These are phyloP conservation scores for Triplophysa yarkandensis DNA, from an alignment of 2,797 vertebrate genomes.

Conservation along the genomic window DNA sequence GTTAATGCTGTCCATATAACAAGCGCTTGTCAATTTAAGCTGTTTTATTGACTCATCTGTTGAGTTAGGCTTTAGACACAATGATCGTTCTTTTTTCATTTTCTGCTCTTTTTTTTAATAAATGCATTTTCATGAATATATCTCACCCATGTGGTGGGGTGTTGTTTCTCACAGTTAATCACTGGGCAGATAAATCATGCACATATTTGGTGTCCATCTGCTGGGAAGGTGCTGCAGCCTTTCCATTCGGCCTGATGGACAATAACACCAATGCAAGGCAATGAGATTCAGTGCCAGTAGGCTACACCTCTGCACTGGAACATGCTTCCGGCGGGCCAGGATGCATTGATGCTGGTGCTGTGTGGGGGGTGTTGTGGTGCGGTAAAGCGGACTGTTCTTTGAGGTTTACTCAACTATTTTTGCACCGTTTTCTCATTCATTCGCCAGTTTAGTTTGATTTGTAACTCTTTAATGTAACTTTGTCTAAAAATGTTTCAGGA, in stretches of 20 bases:
- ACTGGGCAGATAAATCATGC: constrained; percentile 78
- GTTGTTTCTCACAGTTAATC: constrained; percentile 80
- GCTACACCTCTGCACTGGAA: constrained; percentile 59
- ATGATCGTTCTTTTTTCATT: constrained; percentile 60
- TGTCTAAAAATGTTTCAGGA: neutral
- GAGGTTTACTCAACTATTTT: constrained; percentile 33
- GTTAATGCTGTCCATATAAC: constrained; percentile 73
- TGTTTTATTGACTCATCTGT: constrained; percentile 79
- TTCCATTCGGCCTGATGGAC: constrained; percentile 71
- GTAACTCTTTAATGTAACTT: neutral
- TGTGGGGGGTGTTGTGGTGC: constrained; percentile 29
- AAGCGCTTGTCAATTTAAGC: constrained; percentile 76
- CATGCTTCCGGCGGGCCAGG: constrained; percentile 47
- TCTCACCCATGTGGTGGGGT: constrained; percentile 73
- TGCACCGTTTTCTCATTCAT: constrained; percentile 5
- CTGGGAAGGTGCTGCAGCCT: constrained; percentile 74
- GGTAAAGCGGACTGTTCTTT: constrained; percentile 54
- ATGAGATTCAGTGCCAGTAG: constrained; percentile 65
- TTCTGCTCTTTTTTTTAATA: constrained; percentile 65
- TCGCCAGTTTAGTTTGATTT: neutral
- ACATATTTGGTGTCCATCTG: constrained; percentile 82
- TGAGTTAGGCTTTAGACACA: constrained; percentile 71
- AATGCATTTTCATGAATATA: constrained; percentile 82
- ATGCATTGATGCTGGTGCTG: constrained; percentile 48
- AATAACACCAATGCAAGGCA: constrained; percentile 73